A percentile compares a stretch with the other conserved stretches of the same genome.
These are phyloP conservation scores for Nebria ingens DNA, from an alignment of 1,140 invertebrate genomes.

Conservation along the genomic window DNA sequence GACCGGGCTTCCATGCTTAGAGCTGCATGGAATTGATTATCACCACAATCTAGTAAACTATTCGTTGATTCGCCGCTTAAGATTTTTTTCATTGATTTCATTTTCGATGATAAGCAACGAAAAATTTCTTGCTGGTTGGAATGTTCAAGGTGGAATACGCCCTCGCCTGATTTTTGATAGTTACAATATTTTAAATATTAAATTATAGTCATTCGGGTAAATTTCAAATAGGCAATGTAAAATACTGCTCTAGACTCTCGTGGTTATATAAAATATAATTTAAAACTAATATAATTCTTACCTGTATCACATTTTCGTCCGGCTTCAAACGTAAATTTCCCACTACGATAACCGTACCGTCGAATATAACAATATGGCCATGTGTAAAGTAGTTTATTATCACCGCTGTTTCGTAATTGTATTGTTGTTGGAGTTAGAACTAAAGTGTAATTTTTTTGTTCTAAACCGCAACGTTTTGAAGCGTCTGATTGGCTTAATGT, in stretches of 20 bases:
- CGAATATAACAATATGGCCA: constrained; percentile 83
- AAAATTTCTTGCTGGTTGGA: constrained; percentile 71
- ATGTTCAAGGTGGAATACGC: constrained; percentile 68
- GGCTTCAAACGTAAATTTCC: constrained; percentile 83
- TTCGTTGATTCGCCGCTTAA: constrained; percentile 52
- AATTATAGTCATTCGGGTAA: no score
- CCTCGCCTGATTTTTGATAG: no score
- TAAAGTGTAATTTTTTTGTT: constrained; percentile 56
- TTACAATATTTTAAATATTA: no score
- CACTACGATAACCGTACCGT: constrained; percentile 68
- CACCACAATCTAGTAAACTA: constrained; percentile 55
- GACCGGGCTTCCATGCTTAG: constrained; percentile 64
- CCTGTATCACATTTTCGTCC: constrained; percentile 78
- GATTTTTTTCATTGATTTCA: constrained; percentile 75
- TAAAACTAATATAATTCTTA: no score
- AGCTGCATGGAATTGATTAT: constrained; percentile 61
- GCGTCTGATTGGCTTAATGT: constrained; percentile 68
- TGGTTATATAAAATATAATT: no score
- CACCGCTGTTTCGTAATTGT: constrained; percentile 56
- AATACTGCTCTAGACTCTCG: no score
- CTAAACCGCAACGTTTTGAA: constrained; percentile 60
- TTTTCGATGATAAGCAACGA: constrained; percentile 63
- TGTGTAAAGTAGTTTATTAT: constrained; percentile 54
- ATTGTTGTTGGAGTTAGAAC: constrained; percentile 61
- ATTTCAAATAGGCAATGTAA: no score